Evolutionary conservation across 1,140 invertebrate genomes (phyloP), one percentile per base, ranked within the genome.

Genomic region (Maconellicoccus hirsutus): DNA sequence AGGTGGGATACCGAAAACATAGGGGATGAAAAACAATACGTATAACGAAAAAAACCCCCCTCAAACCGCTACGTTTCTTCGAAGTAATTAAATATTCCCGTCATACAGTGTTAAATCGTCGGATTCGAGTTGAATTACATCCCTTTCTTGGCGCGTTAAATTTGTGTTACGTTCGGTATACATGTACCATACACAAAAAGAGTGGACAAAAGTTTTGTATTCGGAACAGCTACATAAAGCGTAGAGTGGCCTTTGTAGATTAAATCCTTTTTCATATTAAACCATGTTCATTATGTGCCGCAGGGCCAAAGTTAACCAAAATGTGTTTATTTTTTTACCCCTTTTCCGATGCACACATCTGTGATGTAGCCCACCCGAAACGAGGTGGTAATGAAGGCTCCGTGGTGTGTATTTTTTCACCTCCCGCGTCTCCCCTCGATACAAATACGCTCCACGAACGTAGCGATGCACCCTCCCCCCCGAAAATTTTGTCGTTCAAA

Each of bases 81-180:
- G 52, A 59, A 66, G 21, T 66, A 66, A 66, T 66, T 66, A 66
- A 66, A 66, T 66, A 66, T 66, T 66, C 61, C 25, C 61, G 61
- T 66, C 61, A 66, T 66, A 66, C 61, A 10, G 61, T 66, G 61
- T 66, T 66, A 66, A 66, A 66, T 66, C 25, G 61, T 66, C 16
- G 61, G 10, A 66, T 66, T 66, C 61, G 61, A 66, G 61, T 66
- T 66, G 61, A 66, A 66, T 66, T 66, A 66, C 61, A 66, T 66
- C 61, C 61, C 25, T 66, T 66, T 66, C 61, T 66, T 26, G 8
- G 2, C 16, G 61, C 61, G 61, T 66, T 66, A 66, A 66, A 66
- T 66, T 66, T 66, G 10, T 66, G 19, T 66, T 52, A 52, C 12
- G 12, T 12, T n/a, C n/a, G n/a, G n/a, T n/a, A n/a, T n/a, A n/a